A percentile compares a stretch with the other conserved stretches of the same genome.
These are phyloP conservation scores for Euglossa dilemma DNA, from an alignment of 1,140 invertebrate species.

Conservation along the genomic window DNA sequence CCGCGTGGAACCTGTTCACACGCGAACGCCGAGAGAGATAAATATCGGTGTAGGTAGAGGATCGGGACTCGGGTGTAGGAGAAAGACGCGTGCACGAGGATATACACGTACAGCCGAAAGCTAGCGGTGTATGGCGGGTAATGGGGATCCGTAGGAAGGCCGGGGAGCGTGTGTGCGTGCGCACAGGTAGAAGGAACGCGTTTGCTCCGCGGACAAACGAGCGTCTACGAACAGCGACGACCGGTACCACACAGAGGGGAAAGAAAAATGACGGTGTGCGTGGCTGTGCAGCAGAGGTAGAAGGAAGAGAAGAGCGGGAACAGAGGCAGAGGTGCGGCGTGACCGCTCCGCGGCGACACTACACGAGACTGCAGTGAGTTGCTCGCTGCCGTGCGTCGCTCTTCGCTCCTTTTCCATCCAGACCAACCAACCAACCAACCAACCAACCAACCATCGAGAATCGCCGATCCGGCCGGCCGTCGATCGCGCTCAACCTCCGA, in stretches of 20 bases:
- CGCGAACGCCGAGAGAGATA: conserved; percentile 12
- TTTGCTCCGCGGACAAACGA: neutral
- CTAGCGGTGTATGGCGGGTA: neutral
- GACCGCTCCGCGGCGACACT: conserved; percentile 44
- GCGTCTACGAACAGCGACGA: neutral
- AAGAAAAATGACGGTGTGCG: conserved; percentile 45
- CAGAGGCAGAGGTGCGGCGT: conserved; percentile 43
- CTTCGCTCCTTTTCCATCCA: conserved; percentile 29
- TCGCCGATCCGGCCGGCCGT: neutral
- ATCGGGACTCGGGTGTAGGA: neutral
- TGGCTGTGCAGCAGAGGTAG: conserved; percentile 33
- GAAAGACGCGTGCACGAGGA: neutral
- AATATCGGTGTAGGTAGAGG: neutral
- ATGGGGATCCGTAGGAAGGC: neutral
- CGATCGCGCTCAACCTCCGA: conserved; percentile 21
- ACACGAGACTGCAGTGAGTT: conserved; percentile 57
- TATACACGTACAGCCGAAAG: conserved; percentile 7
- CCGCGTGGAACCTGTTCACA: conserved; percentile 9
- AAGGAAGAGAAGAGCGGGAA: conserved; percentile 52
- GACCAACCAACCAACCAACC: too few relatives aligned
- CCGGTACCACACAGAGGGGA: conserved; percentile 1
- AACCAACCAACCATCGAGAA: conserved; percentile 39
- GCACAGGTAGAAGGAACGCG: conserved; percentile 49
- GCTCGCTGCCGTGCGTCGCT: conserved; percentile 32
- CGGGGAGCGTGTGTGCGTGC: conserved; percentile 8